Percentiles rank a stretch among this genome's conserved stretches.
These are phyloP conservation scores for Allenopithecus nigroviridis DNA, from an alignment of 2,797 vertebrate genomes.

Conservation along the genomic window DNA sequence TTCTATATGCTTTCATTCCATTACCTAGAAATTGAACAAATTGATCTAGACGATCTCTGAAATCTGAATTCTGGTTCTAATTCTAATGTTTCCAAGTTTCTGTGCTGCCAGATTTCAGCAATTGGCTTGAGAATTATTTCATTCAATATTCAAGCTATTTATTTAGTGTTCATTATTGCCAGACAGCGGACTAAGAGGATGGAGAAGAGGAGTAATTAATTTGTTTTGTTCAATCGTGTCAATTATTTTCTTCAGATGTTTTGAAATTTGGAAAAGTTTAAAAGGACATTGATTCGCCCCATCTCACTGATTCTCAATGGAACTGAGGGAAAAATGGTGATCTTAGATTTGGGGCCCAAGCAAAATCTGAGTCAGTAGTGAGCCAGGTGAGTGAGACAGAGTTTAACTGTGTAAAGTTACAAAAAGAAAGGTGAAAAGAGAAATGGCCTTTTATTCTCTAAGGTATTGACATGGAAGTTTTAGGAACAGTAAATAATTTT, in stretches of 20 bases:
- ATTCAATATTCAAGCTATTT: background rate
- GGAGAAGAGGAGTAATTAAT: background rate
- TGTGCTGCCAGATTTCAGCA: background rate
- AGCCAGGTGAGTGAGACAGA: background rate
- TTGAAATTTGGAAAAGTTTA: background rate
- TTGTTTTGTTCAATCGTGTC: constrained; percentile 12
- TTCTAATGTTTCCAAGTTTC: background rate
- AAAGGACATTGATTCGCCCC: background rate
- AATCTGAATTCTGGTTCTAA: background rate
- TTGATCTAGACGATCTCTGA: background rate
- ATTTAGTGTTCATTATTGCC: background rate
- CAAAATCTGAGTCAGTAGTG: background rate
- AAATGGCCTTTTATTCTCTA: background rate
- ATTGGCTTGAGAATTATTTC: background rate
- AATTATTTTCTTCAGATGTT: constrained; percentile 16
- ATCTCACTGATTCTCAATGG: background rate
- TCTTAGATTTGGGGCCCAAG: background rate
- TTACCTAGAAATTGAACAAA: background rate
- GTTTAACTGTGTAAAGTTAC: background rate
- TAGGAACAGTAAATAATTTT: background rate
- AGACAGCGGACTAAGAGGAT: background rate
- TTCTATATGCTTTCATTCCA: background rate
- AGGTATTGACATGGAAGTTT: background rate
- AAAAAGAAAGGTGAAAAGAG: background rate
- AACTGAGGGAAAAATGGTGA: background rate